These are phyloP conservation scores for Lonchura striata DNA, from an alignment of 2,113 vertebrate genomes.

Conservation along the genomic window DNA sequence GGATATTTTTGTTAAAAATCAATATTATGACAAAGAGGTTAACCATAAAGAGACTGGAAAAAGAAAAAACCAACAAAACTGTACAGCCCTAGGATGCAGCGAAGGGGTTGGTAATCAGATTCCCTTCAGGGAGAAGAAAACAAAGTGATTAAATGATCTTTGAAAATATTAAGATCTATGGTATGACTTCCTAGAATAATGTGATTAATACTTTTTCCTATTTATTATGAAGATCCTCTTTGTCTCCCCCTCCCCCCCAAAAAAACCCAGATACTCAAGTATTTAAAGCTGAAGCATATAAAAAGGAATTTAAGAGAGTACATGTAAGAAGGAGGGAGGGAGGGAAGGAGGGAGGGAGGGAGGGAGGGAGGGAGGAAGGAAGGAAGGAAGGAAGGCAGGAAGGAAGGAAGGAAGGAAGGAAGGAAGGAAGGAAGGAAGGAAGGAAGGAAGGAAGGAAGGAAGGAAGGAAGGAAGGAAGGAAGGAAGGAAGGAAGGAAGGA, in stretches of 20 bases:
- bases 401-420: too few relatives aligned
- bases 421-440: too few relatives aligned
- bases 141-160: constrained; percentile 25
- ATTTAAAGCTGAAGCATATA: not conserved
- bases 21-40: constrained; percentile 44
- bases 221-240: not conserved
- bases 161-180: not conserved
- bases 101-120: not conserved
- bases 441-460: too few relatives aligned
- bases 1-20: constrained; percentile 51
- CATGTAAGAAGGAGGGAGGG: not conserved
- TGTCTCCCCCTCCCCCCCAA: not conserved
- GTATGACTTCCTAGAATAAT: not conserved
- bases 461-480: too few relatives aligned
- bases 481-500: too few relatives aligned
- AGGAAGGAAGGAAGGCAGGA: too few relatives aligned
- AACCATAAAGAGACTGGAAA: constrained; percentile 8
- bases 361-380: too few relatives aligned
- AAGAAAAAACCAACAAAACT: not conserved
- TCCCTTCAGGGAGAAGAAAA: not conserved
- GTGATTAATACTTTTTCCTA: not conserved
- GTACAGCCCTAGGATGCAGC: not conserved
- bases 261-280: not conserved
- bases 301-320: not conserved
- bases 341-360: not conserved